Conservation (phyloP, 2,888 invertebrate genomes). For the Drosophila nigricruria region DNA sequence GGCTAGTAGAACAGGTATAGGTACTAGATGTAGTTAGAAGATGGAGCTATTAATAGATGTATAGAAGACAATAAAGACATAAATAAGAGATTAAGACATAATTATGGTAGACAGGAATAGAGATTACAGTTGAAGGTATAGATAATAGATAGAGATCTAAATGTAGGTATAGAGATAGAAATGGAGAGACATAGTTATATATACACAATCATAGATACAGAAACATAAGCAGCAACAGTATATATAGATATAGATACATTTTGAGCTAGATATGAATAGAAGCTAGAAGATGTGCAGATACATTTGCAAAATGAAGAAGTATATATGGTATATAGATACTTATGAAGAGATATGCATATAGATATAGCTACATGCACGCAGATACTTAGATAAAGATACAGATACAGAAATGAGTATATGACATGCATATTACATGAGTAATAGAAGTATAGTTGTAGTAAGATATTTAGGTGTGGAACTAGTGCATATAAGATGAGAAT, state of each 20-base stretch:
- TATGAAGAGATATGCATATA: no score
- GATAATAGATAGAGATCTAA: not conserved
- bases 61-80: not conserved
- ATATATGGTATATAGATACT: not conserved
- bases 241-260: not conserved
- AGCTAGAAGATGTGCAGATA: no score
- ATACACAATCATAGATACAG: not conserved
- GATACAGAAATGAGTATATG: no score
- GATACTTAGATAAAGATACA: no score
- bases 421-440: not conserved
- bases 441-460: not conserved
- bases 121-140: not conserved
- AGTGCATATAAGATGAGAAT: no score
- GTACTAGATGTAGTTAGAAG: not conserved
- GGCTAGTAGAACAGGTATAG: not conserved
- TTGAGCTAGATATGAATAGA: not conserved
- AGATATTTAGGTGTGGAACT: not conserved
- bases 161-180: not conserved
- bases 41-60: conserved; percentile 8
- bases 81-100: not conserved
- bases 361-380: no score
- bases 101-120: not conserved
- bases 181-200: not conserved
- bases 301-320: no score
- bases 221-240: not conserved